Conservation (phyloP, 2,888 invertebrate species). For the Ligdia adustata region DNA sequence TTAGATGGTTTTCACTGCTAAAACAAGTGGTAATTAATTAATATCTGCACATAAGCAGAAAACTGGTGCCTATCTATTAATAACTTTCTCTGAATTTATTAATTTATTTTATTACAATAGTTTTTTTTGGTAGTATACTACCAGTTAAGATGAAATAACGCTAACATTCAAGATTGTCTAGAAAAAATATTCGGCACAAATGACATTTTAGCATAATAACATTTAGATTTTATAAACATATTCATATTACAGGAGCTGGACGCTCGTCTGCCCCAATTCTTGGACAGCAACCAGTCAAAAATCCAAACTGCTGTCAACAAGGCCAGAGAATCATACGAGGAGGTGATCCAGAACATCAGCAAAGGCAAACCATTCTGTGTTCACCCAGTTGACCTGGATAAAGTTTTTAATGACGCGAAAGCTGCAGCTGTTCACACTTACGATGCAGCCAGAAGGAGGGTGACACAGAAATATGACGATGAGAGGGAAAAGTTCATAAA, state of each 20-base stretch:
- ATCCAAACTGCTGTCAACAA: neutral
- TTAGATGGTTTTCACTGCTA: too few relatives aligned
- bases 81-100: neutral
- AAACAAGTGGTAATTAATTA: too few relatives aligned
- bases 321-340: neutral
- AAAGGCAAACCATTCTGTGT: neutral
- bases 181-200: too few relatives aligned
- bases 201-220: too few relatives aligned
- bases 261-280: neutral
- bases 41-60: too few relatives aligned
- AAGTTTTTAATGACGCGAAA: neutral
- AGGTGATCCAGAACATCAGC: neutral
- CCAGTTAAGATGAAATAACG: too few relatives aligned
- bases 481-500: neutral
- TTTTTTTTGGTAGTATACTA: too few relatives aligned
- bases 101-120: too few relatives aligned
- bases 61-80: too few relatives aligned
- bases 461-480: neutral
- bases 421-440: neutral
- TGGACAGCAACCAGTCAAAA: neutral
- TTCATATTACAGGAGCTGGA: neutral
- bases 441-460: neutral
- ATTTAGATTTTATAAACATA: too few relatives aligned
- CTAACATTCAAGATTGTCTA: too few relatives aligned
- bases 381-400: neutral